These are phyloP conservation scores for Chloroceryle amazona DNA, from an alignment of 2,797 vertebrate genomes.

Conservation along the genomic window DNA sequence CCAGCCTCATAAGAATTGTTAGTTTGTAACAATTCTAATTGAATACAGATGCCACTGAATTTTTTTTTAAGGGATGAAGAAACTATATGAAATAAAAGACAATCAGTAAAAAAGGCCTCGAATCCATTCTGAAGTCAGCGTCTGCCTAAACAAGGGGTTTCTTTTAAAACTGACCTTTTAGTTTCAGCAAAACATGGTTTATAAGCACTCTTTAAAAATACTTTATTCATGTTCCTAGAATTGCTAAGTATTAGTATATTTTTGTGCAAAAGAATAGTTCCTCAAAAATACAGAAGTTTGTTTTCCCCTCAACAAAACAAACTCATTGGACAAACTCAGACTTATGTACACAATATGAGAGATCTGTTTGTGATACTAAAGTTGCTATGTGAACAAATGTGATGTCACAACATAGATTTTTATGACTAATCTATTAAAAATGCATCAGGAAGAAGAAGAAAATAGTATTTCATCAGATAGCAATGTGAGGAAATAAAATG, in stretches of 20 bases:
- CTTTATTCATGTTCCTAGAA: constrained; percentile 31
- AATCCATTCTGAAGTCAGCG: constrained; percentile 54
- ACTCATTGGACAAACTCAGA: constrained; percentile 59
- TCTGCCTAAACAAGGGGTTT: constrained; percentile 58
- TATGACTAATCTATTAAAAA: constrained; percentile 75
- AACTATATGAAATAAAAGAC: constrained; percentile 57
- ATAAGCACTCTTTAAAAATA: constrained; percentile 48
- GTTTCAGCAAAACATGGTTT: constrained; percentile 71
- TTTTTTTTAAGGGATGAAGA: constrained; percentile 20
- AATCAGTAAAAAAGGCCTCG: constrained; percentile 13
- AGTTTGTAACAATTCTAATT: constrained; percentile 83
- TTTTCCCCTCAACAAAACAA: constrained; percentile 55
- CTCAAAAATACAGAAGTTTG: constrained; percentile 55
- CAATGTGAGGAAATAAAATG: constrained; percentile 35
- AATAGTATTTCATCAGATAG: constrained; percentile 49
- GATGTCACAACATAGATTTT: constrained; percentile 73
- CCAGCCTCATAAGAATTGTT: constrained; percentile 75
- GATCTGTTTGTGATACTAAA: constrained; percentile 67
- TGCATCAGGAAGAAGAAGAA: constrained; percentile 59
- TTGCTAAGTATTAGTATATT: constrained; percentile 48
- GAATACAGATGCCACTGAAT: constrained; percentile 77
- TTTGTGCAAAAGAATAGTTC: constrained; percentile 39
- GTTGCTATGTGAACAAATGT: constrained; percentile 75
- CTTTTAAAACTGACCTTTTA: constrained; percentile 67
- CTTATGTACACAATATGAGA: constrained; percentile 43